Conservation (phyloP, 2,888 invertebrate genomes). For the Scaeva pyrastri region DNA sequence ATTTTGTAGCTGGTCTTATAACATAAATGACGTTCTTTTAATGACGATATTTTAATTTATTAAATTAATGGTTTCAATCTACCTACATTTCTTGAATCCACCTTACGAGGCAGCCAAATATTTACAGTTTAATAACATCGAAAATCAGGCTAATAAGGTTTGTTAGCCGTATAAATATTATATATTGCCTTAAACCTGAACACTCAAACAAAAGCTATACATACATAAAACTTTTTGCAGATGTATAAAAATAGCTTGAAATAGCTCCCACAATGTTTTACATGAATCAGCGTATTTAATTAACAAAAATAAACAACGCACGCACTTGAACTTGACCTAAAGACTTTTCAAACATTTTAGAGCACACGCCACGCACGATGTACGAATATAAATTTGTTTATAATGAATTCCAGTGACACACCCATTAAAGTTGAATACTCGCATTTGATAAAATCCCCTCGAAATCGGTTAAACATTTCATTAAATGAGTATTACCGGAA, state of each 20-base stretch:
- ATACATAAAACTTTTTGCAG: neutral
- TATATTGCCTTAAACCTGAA: neutral
- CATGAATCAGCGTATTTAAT: slow-evolving; percentile 14
- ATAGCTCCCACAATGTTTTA: neutral
- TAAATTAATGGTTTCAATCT: too few relatives aligned
- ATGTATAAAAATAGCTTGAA: neutral
- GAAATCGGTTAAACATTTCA: neutral
- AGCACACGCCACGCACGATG: slow-evolving; percentile 18
- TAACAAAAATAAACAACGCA: slow-evolving; percentile 21
- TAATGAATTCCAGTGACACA: slow-evolving; percentile 5
- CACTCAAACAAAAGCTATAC: neutral
- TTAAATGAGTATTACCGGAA: neutral
- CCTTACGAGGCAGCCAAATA: too few relatives aligned
- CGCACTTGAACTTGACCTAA: slow-evolving; percentile 65
- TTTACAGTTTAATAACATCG: too few relatives aligned
- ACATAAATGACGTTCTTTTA: too few relatives aligned
- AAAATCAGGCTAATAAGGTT: too few relatives aligned
- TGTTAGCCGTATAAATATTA: too few relatives aligned
- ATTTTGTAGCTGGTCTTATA: neutral
- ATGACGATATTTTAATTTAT: too few relatives aligned
- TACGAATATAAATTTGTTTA: slow-evolving; percentile 25
- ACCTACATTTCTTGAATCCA: too few relatives aligned
- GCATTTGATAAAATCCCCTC: neutral
- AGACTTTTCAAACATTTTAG: slow-evolving; percentile 1
- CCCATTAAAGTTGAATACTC: slow-evolving; percentile 8